Conservation (phyloP, 2,113 vertebrate species). For the Bambusicola thoracicus region DNA sequence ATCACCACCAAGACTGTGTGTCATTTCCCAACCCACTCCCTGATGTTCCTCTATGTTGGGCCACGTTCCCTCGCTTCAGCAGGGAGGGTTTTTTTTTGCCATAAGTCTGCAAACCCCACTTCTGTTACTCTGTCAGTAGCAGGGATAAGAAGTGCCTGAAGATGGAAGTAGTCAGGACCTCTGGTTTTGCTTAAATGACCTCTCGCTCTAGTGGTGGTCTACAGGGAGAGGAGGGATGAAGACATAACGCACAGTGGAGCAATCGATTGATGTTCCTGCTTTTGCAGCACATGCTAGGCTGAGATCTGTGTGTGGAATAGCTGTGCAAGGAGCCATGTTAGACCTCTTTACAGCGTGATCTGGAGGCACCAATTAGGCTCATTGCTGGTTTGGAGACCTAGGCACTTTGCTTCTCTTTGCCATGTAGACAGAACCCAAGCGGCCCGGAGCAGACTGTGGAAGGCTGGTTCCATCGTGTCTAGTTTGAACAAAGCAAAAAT, state of each 20-base stretch:
- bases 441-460: background rate
- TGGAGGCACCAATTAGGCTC: background rate
- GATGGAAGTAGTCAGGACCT: background rate
- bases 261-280: background rate
- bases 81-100: background rate
- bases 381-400: background rate
- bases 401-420: background rate
- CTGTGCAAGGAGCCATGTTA: background rate
- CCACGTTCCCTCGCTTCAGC: background rate
- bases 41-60: background rate
- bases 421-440: background rate
- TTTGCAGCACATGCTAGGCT: background rate
- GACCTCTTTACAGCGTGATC: background rate
- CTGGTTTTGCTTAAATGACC: background rate
- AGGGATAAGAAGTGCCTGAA: background rate
- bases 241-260: background rate
- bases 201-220: background rate
- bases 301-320: background rate
- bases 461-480: slow-evolving; percentile 14
- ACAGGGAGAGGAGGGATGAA: background rate
- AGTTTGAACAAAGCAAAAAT: slow-evolving; percentile 35
- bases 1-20: background rate
- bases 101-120: background rate
- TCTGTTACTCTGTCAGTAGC: background rate
- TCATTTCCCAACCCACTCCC: background rate